These are phyloP conservation scores for Bradypodion ventrale DNA, from an alignment of 2,797 vertebrate species.

Conservation along the genomic window DNA sequence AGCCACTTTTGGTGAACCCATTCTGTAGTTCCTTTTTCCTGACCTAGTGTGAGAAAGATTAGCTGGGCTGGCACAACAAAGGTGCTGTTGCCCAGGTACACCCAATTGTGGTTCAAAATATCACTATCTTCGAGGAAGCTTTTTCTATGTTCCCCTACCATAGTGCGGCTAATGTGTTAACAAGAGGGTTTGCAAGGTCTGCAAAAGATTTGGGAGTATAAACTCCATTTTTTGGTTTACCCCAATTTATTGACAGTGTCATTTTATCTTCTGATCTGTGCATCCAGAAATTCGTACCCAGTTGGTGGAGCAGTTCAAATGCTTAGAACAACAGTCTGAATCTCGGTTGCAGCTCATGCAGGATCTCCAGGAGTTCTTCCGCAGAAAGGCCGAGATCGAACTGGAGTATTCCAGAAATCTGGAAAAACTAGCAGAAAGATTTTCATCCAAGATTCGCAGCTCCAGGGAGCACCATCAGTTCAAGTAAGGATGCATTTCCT, in stretches of 20 bases:
- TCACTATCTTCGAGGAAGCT: too few relatives aligned
- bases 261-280: slow-evolving; percentile 29
- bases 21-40: too few relatives aligned
- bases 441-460: slow-evolving; percentile 95
- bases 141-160: too few relatives aligned
- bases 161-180: not conserved
- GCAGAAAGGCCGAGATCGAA: slow-evolving; percentile 96
- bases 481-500: slow-evolving; percentile 81
- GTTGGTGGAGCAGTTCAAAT: slow-evolving; percentile 97
- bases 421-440: slow-evolving; percentile 95
- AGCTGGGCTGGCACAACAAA: too few relatives aligned
- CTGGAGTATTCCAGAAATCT: slow-evolving; percentile 95
- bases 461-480: slow-evolving; percentile 94
- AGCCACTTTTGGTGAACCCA: too few relatives aligned
- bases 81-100: too few relatives aligned
- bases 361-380: slow-evolving; percentile 98
- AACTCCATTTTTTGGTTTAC: not conserved
- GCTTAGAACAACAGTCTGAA: slow-evolving; percentile 97
- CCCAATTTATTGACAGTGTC: accelerated
- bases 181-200: too few relatives aligned
- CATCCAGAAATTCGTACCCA: slow-evolving; percentile 93
- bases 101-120: too few relatives aligned
- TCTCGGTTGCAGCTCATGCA: slow-evolving; percentile 94
- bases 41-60: too few relatives aligned
- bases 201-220: too few relatives aligned